phyloP scores from a whole-genome alignment of 2,797 vertebrate genomes.

The Perodicticus potto region DNA sequence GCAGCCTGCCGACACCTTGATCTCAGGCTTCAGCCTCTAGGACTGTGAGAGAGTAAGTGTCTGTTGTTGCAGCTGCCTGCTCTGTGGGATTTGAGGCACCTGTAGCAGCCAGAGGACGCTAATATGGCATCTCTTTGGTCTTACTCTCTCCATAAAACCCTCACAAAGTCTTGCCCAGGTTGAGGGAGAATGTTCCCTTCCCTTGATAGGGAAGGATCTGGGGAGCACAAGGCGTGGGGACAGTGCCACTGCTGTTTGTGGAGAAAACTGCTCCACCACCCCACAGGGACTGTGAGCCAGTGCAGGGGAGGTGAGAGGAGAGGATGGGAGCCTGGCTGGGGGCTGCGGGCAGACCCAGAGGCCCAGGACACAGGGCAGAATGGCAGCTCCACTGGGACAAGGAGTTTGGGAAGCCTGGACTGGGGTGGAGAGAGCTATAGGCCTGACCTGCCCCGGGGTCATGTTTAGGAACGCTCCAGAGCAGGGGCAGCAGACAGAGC shows the following conservation, averaged over 20 bases:
- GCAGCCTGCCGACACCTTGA: neutral
- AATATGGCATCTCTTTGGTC: rapidly evolving
- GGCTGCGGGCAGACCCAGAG: no score
- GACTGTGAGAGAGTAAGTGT: rapidly evolving
- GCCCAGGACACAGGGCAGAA: neutral
- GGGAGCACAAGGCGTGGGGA: neutral
- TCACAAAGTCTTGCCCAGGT: neutral
- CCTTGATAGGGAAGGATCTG: neutral
- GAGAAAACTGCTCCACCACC: no score
- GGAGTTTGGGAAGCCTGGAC: neutral
- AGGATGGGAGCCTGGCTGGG: neutral
- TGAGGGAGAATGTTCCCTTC: neutral
- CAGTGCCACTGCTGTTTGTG: neutral
- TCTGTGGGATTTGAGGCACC: neutral
- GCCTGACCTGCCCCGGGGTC: neutral
- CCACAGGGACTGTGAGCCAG: rapidly evolving
- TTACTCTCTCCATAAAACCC: rapidly evolving
- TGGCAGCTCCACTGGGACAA: neutral
- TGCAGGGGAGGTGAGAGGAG: no score
- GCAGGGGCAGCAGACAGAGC: no score
- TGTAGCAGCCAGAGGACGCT: neutral
- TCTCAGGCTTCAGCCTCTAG: neutral
- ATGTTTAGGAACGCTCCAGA: neutral
- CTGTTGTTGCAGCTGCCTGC: rapidly evolving
- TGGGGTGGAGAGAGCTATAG: no score